Conservation (phyloP, 2,888 invertebrate species). For the Eurytoma californica region DNA sequence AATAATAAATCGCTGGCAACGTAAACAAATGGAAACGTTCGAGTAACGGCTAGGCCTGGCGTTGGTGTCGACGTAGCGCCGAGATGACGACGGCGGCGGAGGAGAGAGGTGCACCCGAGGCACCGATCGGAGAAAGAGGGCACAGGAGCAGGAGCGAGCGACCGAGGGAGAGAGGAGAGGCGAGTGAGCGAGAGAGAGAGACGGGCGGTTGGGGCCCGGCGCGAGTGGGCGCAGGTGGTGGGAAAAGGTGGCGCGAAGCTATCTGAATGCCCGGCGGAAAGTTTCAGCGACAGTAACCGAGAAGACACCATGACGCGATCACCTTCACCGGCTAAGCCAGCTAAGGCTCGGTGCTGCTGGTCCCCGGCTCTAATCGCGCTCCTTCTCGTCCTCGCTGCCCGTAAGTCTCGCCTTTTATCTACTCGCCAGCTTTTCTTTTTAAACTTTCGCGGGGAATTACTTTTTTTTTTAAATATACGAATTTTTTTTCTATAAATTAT, state of each 20-base stretch:
- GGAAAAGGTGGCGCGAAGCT: conserved; percentile 25
- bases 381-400: conserved; percentile 62
- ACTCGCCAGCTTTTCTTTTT: not conserved
- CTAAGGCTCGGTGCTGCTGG: conserved; percentile 60
- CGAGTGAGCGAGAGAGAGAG: conserved; percentile 42
- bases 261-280: conserved; percentile 59
- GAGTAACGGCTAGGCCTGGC: not conserved
- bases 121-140: conserved; percentile 16
- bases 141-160: conserved; percentile 45
- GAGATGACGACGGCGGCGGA: not conserved
- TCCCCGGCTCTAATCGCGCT: conserved; percentile 62
- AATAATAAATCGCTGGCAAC: too few relatives aligned
- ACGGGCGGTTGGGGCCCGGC: conserved; percentile 35
- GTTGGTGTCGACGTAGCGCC: too few relatives aligned
- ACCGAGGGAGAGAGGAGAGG: not conserved
- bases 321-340: conserved; percentile 62
- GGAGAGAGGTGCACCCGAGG: conserved; percentile 11
- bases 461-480: not conserved
- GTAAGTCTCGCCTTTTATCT: conserved; percentile 64
- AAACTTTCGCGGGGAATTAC: not conserved
- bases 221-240: not conserved
- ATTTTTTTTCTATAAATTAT: not conserved
- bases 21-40: too few relatives aligned
- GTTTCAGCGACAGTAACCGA: conserved; percentile 73
- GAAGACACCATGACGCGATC: conserved; percentile 73